These are phyloP conservation scores for Linepithema humile DNA, from an alignment of 1,140 invertebrate species.

Conservation along the genomic window DNA sequence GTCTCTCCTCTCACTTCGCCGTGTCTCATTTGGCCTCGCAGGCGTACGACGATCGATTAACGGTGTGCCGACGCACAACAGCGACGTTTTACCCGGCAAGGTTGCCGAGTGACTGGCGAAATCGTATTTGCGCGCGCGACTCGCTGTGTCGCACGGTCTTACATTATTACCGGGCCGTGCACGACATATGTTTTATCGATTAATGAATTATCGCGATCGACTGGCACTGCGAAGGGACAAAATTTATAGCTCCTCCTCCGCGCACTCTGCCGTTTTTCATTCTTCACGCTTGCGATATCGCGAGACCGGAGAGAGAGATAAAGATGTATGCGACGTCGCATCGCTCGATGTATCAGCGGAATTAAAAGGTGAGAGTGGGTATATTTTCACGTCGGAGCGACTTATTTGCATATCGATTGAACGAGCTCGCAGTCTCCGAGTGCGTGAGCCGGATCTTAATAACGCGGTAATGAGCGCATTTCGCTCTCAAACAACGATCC, in stretches of 20 bases:
- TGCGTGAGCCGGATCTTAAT: constrained; percentile 33
- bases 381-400: constrained; percentile 17
- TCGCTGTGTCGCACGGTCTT: constrained; percentile 25
- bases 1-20: not conserved
- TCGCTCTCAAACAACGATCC: constrained; percentile 11
- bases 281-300: not conserved
- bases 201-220: constrained; percentile 29
- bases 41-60: constrained; percentile 61
- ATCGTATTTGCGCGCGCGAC: constrained; percentile 52
- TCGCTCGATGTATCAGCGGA: constrained; percentile 1
- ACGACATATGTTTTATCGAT: constrained; percentile 26
- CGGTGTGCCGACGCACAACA: constrained; percentile 51
- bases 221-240: not conserved
- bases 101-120: constrained; percentile 62
- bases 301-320: not conserved
- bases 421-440: constrained; percentile 29
- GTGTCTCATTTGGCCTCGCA: not conserved
- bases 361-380: constrained; percentile 1
- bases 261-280: not conserved
- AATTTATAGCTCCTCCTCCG: constrained; percentile 10
- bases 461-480: constrained; percentile 44
- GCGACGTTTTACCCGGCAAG: constrained; percentile 58
- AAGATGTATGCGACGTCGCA: not conserved
- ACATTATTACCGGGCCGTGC: not conserved
- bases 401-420: constrained; percentile 51